Percentiles rank a stretch among this genome's conserved stretches.
These are phyloP conservation scores for Heliconius melpomene DNA, from an alignment of 1,140 invertebrate species.

Conservation along the genomic window DNA sequence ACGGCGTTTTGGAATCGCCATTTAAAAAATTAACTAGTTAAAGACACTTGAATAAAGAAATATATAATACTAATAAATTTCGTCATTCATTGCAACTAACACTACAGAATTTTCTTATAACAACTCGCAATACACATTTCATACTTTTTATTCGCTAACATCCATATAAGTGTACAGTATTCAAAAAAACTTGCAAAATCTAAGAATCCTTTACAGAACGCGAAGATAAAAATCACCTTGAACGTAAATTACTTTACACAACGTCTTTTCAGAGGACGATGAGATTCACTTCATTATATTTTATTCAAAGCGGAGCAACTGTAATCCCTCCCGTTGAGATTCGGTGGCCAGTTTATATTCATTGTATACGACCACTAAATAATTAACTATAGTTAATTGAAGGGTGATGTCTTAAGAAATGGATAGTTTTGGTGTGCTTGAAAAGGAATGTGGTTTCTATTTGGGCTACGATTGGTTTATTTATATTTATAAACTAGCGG, in stretches of 20 bases:
- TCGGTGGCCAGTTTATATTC: constrained; percentile 30
- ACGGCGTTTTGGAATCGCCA: too few species aligned
- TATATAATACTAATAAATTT: too few species aligned
- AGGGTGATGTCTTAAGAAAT: not conserved
- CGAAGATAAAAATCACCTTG: constrained; percentile 34
- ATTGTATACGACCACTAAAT: not conserved
- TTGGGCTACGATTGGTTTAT: too few species aligned
- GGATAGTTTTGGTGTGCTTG: not conserved
- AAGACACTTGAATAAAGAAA: too few species aligned
- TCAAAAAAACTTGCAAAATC: constrained; percentile 13
- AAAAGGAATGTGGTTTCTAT: too few species aligned
- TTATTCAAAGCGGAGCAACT: constrained; percentile 39
- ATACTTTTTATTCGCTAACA: not conserved
- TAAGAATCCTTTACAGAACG: constrained; percentile 24
- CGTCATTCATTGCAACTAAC: too few species aligned
- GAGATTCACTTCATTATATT: constrained; percentile 39
- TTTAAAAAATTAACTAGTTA: too few species aligned
- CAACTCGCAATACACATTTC: not conserved
- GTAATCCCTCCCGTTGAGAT: constrained; percentile 40
- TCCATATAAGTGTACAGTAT: not conserved
- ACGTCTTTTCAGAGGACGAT: constrained; percentile 29
- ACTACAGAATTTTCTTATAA: not conserved
- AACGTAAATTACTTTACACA: constrained; percentile 41
- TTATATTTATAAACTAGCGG: too few species aligned
- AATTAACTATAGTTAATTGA: not conserved